phyloP scores from a whole-genome alignment of 2,113 vertebrate genomes.

The Megalops atlanticus region DNA sequence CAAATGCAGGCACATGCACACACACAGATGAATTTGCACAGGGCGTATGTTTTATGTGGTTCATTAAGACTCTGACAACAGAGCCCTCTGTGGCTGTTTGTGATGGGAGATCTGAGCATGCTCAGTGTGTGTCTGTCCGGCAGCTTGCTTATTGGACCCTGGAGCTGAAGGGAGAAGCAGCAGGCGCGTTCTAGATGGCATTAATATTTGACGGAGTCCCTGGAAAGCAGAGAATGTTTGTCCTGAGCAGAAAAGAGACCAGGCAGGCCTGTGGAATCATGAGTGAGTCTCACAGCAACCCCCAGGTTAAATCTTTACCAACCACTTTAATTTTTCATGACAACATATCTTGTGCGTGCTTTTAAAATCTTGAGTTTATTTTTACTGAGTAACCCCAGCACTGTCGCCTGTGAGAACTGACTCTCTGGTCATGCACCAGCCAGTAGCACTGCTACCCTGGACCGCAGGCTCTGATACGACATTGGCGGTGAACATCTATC shows the following conservation, averaged over 20 bases:
- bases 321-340: no score
- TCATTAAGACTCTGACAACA: not conserved
- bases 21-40: not conserved
- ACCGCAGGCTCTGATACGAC: not conserved
- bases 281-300: not conserved
- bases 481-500: not conserved
- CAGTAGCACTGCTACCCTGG: not conserved
- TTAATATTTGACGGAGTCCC: not conserved
- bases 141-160: not conserved
- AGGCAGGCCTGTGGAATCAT: not conserved
- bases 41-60: not conserved
- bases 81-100: not conserved
- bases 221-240: not conserved
- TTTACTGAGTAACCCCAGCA: no score
- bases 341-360: no score
- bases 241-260: not conserved
- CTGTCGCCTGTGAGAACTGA: no score
- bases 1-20: not conserved
- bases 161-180: not conserved
- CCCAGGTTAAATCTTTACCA: not conserved
- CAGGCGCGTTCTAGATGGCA: not conserved
- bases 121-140: no score
- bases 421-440: no score
- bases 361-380: no score
- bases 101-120: not conserved